Percentiles rank a stretch among this genome's conserved stretches.
These are phyloP conservation scores for Macrocentrus cingulum DNA, from an alignment of 1,140 invertebrate species.

Conservation along the genomic window DNA sequence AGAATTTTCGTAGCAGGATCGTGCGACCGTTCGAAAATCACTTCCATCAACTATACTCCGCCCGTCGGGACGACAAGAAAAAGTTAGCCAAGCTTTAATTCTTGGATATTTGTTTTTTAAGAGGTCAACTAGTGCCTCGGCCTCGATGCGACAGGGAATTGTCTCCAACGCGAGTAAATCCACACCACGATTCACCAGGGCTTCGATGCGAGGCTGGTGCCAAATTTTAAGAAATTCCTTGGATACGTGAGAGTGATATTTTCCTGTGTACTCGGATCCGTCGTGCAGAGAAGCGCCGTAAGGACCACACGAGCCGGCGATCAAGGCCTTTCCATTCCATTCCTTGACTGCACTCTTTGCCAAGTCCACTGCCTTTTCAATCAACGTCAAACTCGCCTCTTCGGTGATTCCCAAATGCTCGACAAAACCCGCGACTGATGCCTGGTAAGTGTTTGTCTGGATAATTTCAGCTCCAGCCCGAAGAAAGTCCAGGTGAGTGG, in stretches of 20 bases:
- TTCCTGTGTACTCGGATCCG: conserved; percentile 88
- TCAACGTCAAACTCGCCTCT: conserved; percentile 69
- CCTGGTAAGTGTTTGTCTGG: conserved; percentile 88
- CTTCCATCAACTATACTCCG: conserved; percentile 74
- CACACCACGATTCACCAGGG: conserved; percentile 74
- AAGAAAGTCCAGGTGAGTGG: conserved; percentile 79
- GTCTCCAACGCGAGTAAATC: conserved; percentile 88
- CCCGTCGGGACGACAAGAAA: conserved; percentile 75
- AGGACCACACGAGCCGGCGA: conserved; percentile 87
- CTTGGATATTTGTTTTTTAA: conserved; percentile 73
- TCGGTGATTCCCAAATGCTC: conserved; percentile 68
- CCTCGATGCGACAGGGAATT: conserved; percentile 81
- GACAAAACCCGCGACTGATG: conserved; percentile 76
- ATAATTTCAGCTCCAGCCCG: conserved; percentile 82
- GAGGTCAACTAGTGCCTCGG: conserved; percentile 75
- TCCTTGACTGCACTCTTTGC: conserved; percentile 65
- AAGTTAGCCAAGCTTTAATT: conserved; percentile 79
- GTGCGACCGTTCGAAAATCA: conserved; percentile 65
- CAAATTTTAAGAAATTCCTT: conserved; percentile 72
- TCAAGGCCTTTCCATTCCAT: conserved; percentile 58
- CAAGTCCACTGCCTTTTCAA: conserved; percentile 71
- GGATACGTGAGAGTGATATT: conserved; percentile 73
- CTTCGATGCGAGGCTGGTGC: conserved; percentile 77
- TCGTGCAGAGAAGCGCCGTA: conserved; percentile 88
- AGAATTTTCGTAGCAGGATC: conserved; percentile 64